Evolutionary conservation across 1,140 invertebrate genomes (phyloP).

Genomic region (Pogonomyrmex barbatus): DNA sequence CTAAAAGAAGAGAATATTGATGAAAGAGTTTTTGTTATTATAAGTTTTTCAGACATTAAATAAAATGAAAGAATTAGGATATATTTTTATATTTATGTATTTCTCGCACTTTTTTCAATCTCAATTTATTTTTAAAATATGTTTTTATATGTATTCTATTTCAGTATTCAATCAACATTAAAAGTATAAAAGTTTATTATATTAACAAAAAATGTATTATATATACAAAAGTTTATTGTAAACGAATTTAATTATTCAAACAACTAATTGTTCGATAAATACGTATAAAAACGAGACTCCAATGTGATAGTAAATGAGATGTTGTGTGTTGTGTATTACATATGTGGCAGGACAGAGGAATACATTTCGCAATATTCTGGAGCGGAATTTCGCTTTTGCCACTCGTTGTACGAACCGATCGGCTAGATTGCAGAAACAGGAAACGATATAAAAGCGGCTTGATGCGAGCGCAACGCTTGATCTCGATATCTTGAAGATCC

Average conservation of each 20-base stretch:
- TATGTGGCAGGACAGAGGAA: not conserved
- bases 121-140: too few relatives aligned
- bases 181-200: too few relatives aligned
- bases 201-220: not conserved
- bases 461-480: conserved; percentile 38
- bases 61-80: too few relatives aligned
- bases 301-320: not conserved
- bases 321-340: conserved; percentile 3
- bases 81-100: too few relatives aligned
- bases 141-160: too few relatives aligned
- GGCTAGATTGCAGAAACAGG: conserved; percentile 73
- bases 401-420: conserved; percentile 56
- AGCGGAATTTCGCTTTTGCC: conserved; percentile 54
- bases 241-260: not conserved
- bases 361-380: conserved; percentile 52
- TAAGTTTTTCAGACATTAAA: not conserved
- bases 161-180: too few relatives aligned
- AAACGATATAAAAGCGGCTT: conserved; percentile 65
- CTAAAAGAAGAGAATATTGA: not conserved
- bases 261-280: not conserved
- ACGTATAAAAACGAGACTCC: not conserved
- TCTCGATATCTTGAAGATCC: conserved; percentile 70
- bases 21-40: not conserved
- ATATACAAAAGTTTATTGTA: not conserved
- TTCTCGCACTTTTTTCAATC: too few relatives aligned